Conservation (phyloP, 2,888 invertebrate genomes). For the Philopedon plagiatum region DNA sequence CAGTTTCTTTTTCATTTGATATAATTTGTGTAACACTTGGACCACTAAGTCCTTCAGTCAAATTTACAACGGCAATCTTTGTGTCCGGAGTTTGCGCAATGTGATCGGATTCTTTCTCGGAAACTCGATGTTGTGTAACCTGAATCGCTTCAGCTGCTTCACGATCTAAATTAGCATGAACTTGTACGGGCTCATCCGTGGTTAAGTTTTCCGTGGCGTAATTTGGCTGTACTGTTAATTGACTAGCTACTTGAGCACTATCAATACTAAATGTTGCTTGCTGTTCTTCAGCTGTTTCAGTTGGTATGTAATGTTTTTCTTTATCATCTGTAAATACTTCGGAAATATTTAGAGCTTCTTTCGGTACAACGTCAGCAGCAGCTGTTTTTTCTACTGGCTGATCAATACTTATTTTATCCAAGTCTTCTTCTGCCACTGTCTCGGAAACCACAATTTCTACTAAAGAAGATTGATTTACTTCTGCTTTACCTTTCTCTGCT, state of each 20-base stretch:
- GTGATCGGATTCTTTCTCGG: constrained; percentile 70
- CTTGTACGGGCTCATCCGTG: constrained; percentile 64
- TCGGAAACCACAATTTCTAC: constrained; percentile 71
- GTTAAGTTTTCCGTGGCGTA: constrained; percentile 62
- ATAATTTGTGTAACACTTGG: constrained; percentile 68
- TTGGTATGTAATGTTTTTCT: constrained; percentile 68
- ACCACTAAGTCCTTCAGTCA: constrained; percentile 63
- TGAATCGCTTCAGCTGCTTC: constrained; percentile 70
- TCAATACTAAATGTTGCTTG: constrained; percentile 69
- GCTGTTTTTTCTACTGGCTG: constrained; percentile 61
- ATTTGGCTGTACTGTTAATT: constrained; percentile 69
- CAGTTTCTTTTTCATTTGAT: constrained; percentile 68
- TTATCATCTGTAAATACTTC: constrained; percentile 70
- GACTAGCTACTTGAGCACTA: constrained; percentile 69
- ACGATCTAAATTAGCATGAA: constrained; percentile 70
- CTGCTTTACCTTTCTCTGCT: constrained; percentile 65
- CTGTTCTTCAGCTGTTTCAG: constrained; percentile 64
- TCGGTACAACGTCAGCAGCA: constrained; percentile 65
- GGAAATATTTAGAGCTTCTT: constrained; percentile 70
- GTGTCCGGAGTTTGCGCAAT: constrained; percentile 62
- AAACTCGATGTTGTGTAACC: constrained; percentile 70
- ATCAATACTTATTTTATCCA: constrained; percentile 64
- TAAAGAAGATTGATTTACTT: constrained; percentile 66
- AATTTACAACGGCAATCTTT: constrained; percentile 63
- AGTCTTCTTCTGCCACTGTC: constrained; percentile 72